Percentiles rank a stretch among this genome's conserved stretches.
phyloP scores from a whole-genome alignment of 1,140 invertebrate genomes.

The Leucophenga varia region DNA sequence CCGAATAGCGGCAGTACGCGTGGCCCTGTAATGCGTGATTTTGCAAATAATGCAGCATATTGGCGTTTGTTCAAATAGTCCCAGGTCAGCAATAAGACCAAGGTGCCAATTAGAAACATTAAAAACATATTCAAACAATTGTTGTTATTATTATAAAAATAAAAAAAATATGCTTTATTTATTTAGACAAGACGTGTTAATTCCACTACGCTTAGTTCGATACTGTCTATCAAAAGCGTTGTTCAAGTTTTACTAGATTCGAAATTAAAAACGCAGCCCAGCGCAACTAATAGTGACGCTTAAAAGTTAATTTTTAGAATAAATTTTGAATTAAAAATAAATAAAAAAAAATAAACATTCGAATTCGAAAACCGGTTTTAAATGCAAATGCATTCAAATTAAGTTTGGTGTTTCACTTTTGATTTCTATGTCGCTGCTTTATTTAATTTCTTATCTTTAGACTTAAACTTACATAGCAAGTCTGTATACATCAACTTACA shows the following conservation, averaged over 20 bases:
- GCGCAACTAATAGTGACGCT: constrained; percentile 25
- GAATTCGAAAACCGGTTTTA: too few relatives aligned
- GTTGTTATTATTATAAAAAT: background rate
- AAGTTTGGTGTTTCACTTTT: too few relatives aligned
- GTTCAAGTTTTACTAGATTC: background rate
- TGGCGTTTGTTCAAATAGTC: constrained; percentile 32
- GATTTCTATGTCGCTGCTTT: too few relatives aligned
- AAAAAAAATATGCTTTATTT: too few relatives aligned
- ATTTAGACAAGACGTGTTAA: constrained; percentile 2
- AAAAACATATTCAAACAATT: constrained; percentile 28
- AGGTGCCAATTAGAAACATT: constrained; percentile 20
- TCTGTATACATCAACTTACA: too few relatives aligned
- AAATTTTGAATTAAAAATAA: too few relatives aligned
- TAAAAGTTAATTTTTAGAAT: too few relatives aligned
- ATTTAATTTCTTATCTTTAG: too few relatives aligned
- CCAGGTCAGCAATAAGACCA: constrained; percentile 30
- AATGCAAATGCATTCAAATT: too few relatives aligned
- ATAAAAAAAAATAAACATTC: too few relatives aligned
- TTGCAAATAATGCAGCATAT: constrained; percentile 10
- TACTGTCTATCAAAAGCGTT: constrained; percentile 3
- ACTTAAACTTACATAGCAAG: too few relatives aligned
- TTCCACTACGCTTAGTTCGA: background rate
- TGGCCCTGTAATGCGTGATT: constrained; percentile 28
- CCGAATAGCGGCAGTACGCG: constrained; percentile 24
- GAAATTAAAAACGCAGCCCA: constrained; percentile 12